Base-by-base conservation (phyloP, 2,888 invertebrate genomes). In the Tholera decimalis region DNA sequence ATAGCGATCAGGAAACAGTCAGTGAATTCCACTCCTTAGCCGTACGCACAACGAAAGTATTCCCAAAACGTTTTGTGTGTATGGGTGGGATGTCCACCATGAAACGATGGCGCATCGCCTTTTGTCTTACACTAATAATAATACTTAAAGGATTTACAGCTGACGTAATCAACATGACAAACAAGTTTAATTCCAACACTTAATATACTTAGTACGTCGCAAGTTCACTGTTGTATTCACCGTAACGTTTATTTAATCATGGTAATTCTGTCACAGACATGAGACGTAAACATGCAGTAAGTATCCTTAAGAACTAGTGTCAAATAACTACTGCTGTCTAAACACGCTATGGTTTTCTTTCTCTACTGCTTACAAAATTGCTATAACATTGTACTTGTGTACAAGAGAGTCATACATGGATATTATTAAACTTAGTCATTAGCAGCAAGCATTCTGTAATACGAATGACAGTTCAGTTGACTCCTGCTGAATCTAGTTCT, bases 231-330 rank as follows among this genome's bases (percentile, higher is more conserved):
- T 55, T 69, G 58, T 74, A 43, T 73, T 55, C 20, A 43, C 15
- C 13, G 28, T 68, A 68, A 74, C 59, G 26, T 54, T 28, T 49
- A 39, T 50, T 44, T 59, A 59, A 70, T 46, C 39, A 67, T 55
- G 43, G 54, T 59, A 33, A 74, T 71, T 71, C 35, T 20, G 33
- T 55, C 15, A 15, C 47, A 26, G 49, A 33, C 58, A 41, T 63
- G 53, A 20, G 22, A 22, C 22, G 13, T 62, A 43, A 54, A 67
- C 67, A 43, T 33, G 49, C 49, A 15, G 44, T 59, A 74, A 15
- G 44, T 59, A 74, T 71, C 71, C 71, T 74, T 54, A 35, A 35
- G 18, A 74, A 59, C 59, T 51, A 43, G 43, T 68, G 75, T 74
- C 22, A 55, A 71, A 74, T 71, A 50, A 74, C 7, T 70, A 60